Evolutionary conservation across 2,888 invertebrate species (phyloP).

Genomic region (Malachius bipustulatus): DNA sequence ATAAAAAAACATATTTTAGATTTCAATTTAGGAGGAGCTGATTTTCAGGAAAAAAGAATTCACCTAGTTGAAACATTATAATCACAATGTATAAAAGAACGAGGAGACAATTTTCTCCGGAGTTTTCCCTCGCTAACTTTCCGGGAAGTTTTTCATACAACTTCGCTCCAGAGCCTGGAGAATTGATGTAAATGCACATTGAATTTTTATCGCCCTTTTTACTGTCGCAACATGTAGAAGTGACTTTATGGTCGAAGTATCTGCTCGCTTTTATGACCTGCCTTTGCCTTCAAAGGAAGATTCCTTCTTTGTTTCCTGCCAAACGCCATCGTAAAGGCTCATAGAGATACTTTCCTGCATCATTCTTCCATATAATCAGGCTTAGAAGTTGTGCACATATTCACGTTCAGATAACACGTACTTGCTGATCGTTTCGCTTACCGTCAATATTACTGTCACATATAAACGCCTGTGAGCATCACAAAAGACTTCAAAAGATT

Average conservation of each 20-base stretch:
- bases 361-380: background rate
- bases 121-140: slow-evolving; percentile 21
- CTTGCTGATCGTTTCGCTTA: background rate
- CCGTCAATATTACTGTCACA: too few relatives aligned
- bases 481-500: too few relatives aligned
- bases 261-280: slow-evolving; percentile 35
- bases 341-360: slow-evolving; percentile 3
- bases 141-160: slow-evolving; percentile 24
- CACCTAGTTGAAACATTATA: slow-evolving; percentile 8
- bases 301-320: slow-evolving; percentile 31
- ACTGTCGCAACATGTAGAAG: slow-evolving; percentile 39
- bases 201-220: slow-evolving; percentile 39
- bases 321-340: too few relatives aligned
- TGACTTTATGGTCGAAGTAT: slow-evolving; percentile 34
- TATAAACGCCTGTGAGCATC: too few relatives aligned
- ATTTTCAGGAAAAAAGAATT: slow-evolving; percentile 13
- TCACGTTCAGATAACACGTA: background rate
- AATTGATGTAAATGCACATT: slow-evolving; percentile 37
- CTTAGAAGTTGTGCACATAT: background rate
- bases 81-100: slow-evolving; percentile 14
- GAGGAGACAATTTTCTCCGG: slow-evolving; percentile 19
- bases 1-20: too few relatives aligned
- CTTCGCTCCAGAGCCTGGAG: too few relatives aligned
- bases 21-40: too few relatives aligned
- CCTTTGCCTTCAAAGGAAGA: slow-evolving; percentile 27